These are phyloP conservation scores for Leptinotarsa defecta DNA, from an alignment of 1,140 invertebrate species.

Conservation along the genomic window DNA sequence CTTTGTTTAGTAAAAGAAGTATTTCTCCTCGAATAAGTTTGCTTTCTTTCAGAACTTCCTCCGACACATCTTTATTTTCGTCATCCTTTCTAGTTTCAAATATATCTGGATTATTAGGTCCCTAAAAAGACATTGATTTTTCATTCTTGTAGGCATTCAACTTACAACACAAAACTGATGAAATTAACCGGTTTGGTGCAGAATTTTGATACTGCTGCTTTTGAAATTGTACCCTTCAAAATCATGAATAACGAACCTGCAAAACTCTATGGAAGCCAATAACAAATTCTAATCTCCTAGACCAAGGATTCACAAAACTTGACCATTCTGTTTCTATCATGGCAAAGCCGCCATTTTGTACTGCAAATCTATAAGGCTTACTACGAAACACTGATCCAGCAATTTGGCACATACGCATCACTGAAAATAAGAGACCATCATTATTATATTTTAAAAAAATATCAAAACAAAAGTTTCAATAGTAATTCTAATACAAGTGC, in stretches of 20 bases:
- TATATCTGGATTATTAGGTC: slow-evolving; percentile 73
- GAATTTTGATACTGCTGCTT: slow-evolving; percentile 21
- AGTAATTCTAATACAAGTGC: too few species aligned
- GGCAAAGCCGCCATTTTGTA: slow-evolving; percentile 83
- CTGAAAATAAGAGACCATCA: slow-evolving; percentile 37
- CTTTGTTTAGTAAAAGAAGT: slow-evolving; percentile 68
- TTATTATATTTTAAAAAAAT: too few species aligned
- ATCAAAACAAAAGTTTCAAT: too few species aligned
- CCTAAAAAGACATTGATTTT: slow-evolving; percentile 53
- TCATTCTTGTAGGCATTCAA: too few species aligned
- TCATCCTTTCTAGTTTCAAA: slow-evolving; percentile 63
- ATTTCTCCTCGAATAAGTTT: slow-evolving; percentile 72
- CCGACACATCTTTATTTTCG: slow-evolving; percentile 55
- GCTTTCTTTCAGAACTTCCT: slow-evolving; percentile 66
- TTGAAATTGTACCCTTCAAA: slow-evolving; percentile 27
- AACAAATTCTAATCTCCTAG: slow-evolving; percentile 86
- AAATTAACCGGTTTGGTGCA: too few species aligned
- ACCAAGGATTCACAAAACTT: slow-evolving; percentile 93
- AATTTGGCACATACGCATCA: slow-evolving; percentile 55
- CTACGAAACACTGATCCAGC: slow-evolving; percentile 71
- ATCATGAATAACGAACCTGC: slow-evolving; percentile 60
- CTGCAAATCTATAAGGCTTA: slow-evolving; percentile 77
- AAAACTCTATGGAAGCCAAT: slow-evolving; percentile 85
- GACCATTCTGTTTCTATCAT: slow-evolving; percentile 91
- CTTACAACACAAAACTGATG: too few species aligned